phyloP scores from a whole-genome alignment of 2,797 vertebrate genomes.

The Smutsia temminckii region DNA sequence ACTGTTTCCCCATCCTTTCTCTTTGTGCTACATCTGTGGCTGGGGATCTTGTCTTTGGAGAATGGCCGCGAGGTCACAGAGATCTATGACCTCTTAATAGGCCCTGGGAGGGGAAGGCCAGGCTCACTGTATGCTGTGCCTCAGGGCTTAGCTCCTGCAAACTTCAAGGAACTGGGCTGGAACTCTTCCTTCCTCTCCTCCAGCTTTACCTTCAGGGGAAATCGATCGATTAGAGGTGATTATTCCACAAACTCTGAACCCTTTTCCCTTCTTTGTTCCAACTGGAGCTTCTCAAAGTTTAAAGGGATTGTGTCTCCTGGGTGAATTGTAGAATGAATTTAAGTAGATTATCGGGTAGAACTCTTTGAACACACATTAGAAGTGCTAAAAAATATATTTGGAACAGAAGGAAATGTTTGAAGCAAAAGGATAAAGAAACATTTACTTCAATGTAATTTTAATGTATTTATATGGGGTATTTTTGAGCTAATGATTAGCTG shows the following conservation, averaged over 20 bases:
- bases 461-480: conserved; percentile 60
- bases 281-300: conserved; percentile 85
- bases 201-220: conserved; percentile 85
- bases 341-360: conserved; percentile 82
- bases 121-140: conserved; percentile 82
- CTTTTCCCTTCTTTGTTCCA: conserved; percentile 82
- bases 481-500: conserved; percentile 52
- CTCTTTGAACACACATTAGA: conserved; percentile 77
- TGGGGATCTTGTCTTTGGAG: conserved; percentile 81
- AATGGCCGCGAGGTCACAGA: conserved; percentile 78
- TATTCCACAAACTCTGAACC: conserved; percentile 86
- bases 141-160: conserved; percentile 82
- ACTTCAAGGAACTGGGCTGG: conserved; percentile 85
- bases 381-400: conserved; percentile 72
- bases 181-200: conserved; percentile 83
- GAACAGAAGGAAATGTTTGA: conserved; percentile 70
- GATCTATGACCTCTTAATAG: conserved; percentile 87
- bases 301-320: conserved; percentile 83
- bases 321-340: conserved; percentile 78
- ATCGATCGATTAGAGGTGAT: conserved; percentile 87
- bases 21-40: conserved; percentile 77
- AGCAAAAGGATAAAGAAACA: conserved; percentile 67
- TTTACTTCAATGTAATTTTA: conserved; percentile 57
- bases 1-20: conserved; percentile 71
- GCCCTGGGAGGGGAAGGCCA: conserved; percentile 83